Conservation (phyloP, 2,888 invertebrate genomes). For the Caenorhabditis japonica region DNA sequence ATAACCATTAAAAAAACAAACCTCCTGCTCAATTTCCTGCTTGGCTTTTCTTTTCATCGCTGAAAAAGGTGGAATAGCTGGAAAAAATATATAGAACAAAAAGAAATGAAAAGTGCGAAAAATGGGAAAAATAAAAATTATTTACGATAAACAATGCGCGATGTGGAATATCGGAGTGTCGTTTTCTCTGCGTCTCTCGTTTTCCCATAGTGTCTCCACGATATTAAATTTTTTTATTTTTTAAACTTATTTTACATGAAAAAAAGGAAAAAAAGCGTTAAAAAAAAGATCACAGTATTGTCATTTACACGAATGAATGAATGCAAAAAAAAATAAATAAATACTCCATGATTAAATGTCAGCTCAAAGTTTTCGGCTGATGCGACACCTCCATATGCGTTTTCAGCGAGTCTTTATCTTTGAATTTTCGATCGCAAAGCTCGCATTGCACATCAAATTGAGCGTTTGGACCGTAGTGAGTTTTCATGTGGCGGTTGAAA, state of each 20-base stretch:
- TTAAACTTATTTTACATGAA: no score
- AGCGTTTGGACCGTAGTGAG: conserved; percentile 49
- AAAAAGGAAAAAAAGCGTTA: no score
- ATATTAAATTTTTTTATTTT: no score
- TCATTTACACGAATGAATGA: not conserved
- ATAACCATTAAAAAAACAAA: no score
- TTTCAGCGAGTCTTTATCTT: conserved; percentile 49
- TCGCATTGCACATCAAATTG: conserved; percentile 46
- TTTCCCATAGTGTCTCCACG: no score
- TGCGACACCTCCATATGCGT: conserved; percentile 49
- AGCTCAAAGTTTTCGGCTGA: not conserved
- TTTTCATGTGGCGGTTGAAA: conserved; percentile 53
- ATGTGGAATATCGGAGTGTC: conserved; percentile 25
- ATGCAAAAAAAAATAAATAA: conserved; percentile 2
- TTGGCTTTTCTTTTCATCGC: not conserved
- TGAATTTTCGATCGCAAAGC: conserved; percentile 49
- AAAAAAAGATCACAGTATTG: not conserved
- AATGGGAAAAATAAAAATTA: not conserved
- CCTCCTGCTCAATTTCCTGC: no score
- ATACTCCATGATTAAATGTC: not conserved
- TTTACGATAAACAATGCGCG: conserved; percentile 16
- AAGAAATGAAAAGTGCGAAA: not conserved
- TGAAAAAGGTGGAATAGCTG: conserved; percentile 1
- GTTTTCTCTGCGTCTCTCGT: conserved; percentile 9
- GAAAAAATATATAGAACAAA: conserved; percentile 1